Conservation (phyloP, 2,888 invertebrate species). For the Gasteruption jaculator region DNA sequence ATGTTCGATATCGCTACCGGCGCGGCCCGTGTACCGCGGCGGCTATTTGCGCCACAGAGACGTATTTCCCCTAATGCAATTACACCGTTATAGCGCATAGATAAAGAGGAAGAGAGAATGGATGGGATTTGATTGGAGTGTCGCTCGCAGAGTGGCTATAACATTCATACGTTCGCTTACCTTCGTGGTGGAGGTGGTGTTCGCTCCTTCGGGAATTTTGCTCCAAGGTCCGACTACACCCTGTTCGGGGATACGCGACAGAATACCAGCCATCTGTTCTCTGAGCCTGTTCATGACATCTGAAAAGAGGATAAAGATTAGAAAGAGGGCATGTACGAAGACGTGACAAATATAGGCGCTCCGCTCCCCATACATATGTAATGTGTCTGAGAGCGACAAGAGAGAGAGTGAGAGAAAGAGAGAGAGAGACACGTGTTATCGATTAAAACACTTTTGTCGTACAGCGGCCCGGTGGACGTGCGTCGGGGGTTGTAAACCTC, state of each 20-base stretch:
- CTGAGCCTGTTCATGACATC: slow-evolving; percentile 31
- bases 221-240: slow-evolving; percentile 26
- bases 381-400: too few relatives aligned
- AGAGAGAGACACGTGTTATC: too few relatives aligned
- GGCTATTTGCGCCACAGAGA: slow-evolving; percentile 7
- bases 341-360: too few relatives aligned
- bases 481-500: too few relatives aligned
- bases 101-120: slow-evolving; percentile 7
- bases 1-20: too few relatives aligned
- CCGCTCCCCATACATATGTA: too few relatives aligned
- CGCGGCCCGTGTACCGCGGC: slow-evolving; percentile 8
- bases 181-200: slow-evolving; percentile 44
- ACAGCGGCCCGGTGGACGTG: too few relatives aligned
- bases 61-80: slow-evolving; percentile 8
- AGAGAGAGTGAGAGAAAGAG: too few relatives aligned
- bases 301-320: slow-evolving; percentile 27
- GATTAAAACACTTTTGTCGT: too few relatives aligned
- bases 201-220: slow-evolving; percentile 41
- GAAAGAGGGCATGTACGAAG: too few relatives aligned
- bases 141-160: background rate
- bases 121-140: too few relatives aligned
- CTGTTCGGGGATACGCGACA: slow-evolving; percentile 25
- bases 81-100: background rate
- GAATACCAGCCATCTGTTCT: slow-evolving; percentile 29
- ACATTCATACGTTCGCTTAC: too few relatives aligned